These are phyloP conservation scores for Arenaria interpres DNA, from an alignment of 2,113 vertebrate species.

Conservation along the genomic window DNA sequence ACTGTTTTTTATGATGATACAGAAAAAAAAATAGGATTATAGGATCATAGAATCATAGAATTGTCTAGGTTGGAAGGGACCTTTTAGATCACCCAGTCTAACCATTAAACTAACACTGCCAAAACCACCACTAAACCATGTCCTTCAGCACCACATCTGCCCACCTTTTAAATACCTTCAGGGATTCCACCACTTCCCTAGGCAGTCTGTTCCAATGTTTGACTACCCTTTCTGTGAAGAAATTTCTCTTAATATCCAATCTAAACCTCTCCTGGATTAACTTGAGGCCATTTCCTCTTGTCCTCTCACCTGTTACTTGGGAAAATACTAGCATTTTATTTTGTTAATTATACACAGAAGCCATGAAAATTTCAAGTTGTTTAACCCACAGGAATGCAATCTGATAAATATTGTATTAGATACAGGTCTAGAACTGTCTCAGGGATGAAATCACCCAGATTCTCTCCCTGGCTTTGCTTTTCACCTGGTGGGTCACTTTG, in stretches of 20 bases:
- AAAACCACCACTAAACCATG: no score
- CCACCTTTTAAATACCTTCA: neutral
- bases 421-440: neutral
- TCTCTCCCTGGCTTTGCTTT: neutral
- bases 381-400: neutral
- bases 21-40: neutral
- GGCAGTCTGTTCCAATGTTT: neutral
- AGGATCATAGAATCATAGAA: neutral
- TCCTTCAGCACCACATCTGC: neutral
- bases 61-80: neutral
- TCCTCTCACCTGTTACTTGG: neutral
- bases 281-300: neutral
- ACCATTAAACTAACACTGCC: neutral
- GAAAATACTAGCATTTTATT: neutral
- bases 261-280: neutral
- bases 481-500: neutral
- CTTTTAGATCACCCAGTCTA: neutral
- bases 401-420: neutral
- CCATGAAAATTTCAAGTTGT: neutral
- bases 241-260: neutral
- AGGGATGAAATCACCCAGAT: neutral
- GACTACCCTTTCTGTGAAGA: neutral
- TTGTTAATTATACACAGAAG: neutral
- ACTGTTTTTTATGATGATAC: neutral
- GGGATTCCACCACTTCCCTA: neutral